phyloP scores from a whole-genome alignment of 2,888 invertebrate genomes.

The Phania funesta region DNA sequence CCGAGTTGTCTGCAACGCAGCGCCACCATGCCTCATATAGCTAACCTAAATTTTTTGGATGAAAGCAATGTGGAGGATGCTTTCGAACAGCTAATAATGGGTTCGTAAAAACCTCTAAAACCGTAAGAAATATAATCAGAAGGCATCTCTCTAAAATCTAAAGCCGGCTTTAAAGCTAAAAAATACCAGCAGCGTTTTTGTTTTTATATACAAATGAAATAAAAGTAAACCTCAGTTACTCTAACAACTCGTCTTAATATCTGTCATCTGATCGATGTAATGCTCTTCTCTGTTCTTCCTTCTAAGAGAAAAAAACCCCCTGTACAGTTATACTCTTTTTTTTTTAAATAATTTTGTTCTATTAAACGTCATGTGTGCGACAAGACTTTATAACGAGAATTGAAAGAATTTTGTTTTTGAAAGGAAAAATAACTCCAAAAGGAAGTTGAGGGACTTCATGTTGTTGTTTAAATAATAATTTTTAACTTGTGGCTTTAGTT shows the following conservation, averaged over 20 bases:
- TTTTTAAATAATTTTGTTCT: no score
- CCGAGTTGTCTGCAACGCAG: slow-evolving; percentile 85
- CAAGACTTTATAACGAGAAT: slow-evolving; percentile 7
- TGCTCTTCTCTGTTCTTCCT: no score
- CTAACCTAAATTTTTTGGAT: slow-evolving; percentile 85
- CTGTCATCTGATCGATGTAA: no score
- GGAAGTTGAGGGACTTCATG: slow-evolving; percentile 73
- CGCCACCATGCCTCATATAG: slow-evolving; percentile 88
- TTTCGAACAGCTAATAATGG: slow-evolving; percentile 91
- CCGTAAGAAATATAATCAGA: slow-evolving; percentile 8
- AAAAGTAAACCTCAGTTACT: slow-evolving; percentile 21
- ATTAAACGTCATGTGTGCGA: slow-evolving; percentile 21
- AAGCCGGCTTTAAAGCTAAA: slow-evolving; percentile 54
- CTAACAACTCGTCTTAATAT: no score
- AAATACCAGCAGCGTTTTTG: slow-evolving; percentile 45
- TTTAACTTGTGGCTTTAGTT: slow-evolving; percentile 15
- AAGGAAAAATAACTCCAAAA: slow-evolving; percentile 49
- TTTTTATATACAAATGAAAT: no score
- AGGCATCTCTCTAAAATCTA: slow-evolving; percentile 26
- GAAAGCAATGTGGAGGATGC: slow-evolving; percentile 92
- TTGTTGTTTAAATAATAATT: slow-evolving; percentile 67
- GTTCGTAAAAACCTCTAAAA: slow-evolving; percentile 72
- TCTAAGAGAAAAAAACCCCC: no score
- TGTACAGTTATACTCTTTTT: no score
- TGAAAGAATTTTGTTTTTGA: background rate